Conservation (phyloP, 2,797 vertebrate species). For the Sus cebifrons region DNA sequence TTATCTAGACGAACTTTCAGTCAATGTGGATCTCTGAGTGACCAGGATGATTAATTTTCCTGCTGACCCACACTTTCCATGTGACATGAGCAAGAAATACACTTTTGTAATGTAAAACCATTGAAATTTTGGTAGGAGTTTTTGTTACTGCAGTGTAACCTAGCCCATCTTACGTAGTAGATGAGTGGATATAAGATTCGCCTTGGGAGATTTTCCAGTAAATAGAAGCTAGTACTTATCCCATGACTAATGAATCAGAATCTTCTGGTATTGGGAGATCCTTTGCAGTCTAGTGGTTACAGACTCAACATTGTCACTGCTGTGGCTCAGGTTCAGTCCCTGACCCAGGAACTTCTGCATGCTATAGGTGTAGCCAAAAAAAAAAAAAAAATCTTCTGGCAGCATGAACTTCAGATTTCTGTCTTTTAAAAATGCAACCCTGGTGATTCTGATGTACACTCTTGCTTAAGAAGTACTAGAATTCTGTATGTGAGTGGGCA, state of each 20-base stretch:
- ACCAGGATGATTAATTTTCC: not conserved
- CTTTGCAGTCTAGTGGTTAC: no score
- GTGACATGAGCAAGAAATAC: not conserved
- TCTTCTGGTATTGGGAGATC: not conserved
- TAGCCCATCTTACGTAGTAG: not conserved
- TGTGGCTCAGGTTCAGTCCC: no score
- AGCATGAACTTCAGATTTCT: not conserved
- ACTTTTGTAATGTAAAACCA: not conserved
- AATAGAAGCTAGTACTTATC: not conserved
- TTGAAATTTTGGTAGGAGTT: constrained; percentile 1
- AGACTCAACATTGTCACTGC: no score
- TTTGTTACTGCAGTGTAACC: constrained; percentile 25
- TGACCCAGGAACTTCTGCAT: no score
- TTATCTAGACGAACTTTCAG: not conserved
- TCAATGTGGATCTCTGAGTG: not conserved
- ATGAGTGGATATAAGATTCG: not conserved
- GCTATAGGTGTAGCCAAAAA: no score
- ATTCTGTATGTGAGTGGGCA: not conserved
- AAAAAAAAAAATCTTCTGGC: no score
- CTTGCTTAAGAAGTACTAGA: not conserved
- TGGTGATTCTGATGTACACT: not conserved
- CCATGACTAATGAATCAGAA: constrained; percentile 29
- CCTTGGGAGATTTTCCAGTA: not conserved
- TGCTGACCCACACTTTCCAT: not conserved
- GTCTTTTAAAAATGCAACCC: not conserved